Evolutionary conservation across 2,113 vertebrate species (phyloP).

Genomic region (Tragelaphus imberbis): DNA sequence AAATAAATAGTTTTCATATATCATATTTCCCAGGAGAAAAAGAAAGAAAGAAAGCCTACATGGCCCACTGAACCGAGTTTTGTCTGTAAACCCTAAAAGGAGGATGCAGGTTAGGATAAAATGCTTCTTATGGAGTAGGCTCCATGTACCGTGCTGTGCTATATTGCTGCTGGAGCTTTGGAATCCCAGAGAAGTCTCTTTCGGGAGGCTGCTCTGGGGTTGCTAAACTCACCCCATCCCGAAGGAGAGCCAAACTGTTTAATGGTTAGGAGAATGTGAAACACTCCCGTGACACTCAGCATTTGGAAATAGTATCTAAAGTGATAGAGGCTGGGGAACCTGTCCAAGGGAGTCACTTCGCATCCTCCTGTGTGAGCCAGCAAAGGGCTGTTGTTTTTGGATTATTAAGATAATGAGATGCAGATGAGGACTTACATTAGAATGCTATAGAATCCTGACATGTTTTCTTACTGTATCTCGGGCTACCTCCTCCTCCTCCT

Average conservation of each 20-base stretch:
- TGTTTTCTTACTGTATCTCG: neutral
- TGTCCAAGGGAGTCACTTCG: constrained; percentile 49
- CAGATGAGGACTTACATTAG: constrained; percentile 56
- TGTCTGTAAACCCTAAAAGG: neutral
- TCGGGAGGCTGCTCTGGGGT: neutral
- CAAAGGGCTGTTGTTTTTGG: constrained; percentile 45
- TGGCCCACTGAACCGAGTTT: neutral
- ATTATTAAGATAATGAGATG: constrained; percentile 58
- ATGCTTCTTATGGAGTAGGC: neutral
- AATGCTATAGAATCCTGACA: constrained; percentile 14
- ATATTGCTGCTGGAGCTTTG: constrained; percentile 13
- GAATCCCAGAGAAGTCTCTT: constrained; percentile 46
- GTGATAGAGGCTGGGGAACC: constrained; percentile 33
- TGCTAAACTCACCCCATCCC: constrained; percentile 20
- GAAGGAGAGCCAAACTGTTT: constrained; percentile 31
- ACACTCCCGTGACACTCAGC: constrained; percentile 40
- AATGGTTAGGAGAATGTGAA: constrained; percentile 37
- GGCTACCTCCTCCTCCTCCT: neutral
- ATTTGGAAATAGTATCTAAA: constrained; percentile 65
- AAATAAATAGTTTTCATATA: neutral
- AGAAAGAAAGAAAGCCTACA: neutral
- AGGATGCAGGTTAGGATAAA: neutral
- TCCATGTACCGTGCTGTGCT: neutral
- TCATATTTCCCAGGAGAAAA: neutral
- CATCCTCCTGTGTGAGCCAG: constrained; percentile 37